A percentile compares a stretch with the other conserved stretches of the same genome.
phyloP scores from a whole-genome alignment of 1,140 invertebrate genomes.

The Hormaphis cornu region DNA sequence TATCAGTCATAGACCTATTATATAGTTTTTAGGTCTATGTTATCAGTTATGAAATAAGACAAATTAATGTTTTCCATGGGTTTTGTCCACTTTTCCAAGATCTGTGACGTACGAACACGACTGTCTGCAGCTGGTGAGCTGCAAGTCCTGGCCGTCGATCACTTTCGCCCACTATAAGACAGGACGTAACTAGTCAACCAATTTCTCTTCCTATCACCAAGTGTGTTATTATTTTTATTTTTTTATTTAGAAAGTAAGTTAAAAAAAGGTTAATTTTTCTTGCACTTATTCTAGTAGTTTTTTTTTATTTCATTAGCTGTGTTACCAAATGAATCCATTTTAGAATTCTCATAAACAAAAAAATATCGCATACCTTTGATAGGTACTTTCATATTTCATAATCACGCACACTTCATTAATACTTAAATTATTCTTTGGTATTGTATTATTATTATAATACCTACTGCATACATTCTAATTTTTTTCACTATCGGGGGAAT shows the following conservation, averaged over 20 bases:
- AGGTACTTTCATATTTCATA: no score
- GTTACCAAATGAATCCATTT: neutral
- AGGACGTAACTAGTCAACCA: constrained; percentile 1
- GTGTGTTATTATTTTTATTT: neutral
- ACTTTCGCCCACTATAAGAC: no score
- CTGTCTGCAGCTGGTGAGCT: no score
- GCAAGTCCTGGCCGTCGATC: no score
- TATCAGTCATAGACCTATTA: neutral
- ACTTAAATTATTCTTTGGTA: no score
- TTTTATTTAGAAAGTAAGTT: constrained; percentile 25
- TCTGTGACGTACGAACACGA: neutral
- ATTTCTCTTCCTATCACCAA: constrained; percentile 20
- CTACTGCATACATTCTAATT: no score
- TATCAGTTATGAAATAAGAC: neutral
- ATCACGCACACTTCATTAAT: no score
- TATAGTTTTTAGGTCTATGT: neutral
- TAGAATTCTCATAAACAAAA: neutral
- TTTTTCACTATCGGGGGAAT: neutral
- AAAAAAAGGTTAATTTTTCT: constrained; percentile 2
- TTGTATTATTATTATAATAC: no score
- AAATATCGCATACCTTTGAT: no score
- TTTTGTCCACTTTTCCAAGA: constrained; percentile 1
- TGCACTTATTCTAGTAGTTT: neutral
- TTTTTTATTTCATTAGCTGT: constrained; percentile 9
- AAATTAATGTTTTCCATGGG: neutral